phyloP scores from a whole-genome alignment of 2,888 invertebrate species.

The Eurytoma californica region DNA sequence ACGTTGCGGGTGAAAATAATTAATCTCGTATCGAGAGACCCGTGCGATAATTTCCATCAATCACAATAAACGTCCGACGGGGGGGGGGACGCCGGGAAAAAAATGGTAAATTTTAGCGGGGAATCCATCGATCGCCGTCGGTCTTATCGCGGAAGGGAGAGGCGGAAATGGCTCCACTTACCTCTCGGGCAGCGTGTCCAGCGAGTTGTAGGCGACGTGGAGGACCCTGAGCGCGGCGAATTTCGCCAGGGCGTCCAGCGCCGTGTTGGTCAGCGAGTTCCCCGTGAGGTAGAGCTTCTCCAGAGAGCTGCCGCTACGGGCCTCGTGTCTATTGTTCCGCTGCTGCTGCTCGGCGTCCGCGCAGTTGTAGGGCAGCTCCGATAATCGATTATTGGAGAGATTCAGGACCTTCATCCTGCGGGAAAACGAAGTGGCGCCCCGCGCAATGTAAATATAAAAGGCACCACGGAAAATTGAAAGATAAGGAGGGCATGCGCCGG shows the following conservation, averaged over 20 bases:
- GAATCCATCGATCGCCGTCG: no score
- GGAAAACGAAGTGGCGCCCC: conserved; percentile 24
- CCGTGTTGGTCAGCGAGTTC: conserved; percentile 84
- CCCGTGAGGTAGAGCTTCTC: conserved; percentile 85
- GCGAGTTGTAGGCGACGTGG: conserved; percentile 87
- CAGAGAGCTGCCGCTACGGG: conserved; percentile 63
- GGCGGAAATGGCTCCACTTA: conserved; percentile 57
- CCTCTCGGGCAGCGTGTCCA: conserved; percentile 84
- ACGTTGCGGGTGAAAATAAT: no score
- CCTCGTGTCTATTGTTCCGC: conserved; percentile 21
- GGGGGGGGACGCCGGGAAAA: no score
- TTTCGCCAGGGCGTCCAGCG: conserved; percentile 81
- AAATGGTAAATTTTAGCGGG: no score
- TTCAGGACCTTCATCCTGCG: conserved; percentile 82
- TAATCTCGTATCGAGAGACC: no score
- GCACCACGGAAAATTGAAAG: conserved; percentile 22
- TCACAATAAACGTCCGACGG: no score
- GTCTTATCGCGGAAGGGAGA: no score
- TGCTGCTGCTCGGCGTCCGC: conserved; percentile 59
- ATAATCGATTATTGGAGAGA: conserved; percentile 86
- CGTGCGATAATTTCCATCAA: no score
- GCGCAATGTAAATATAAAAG: conserved; percentile 29
- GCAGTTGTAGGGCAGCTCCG: conserved; percentile 81
- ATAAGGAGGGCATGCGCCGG: conserved; percentile 21
- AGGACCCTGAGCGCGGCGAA: conserved; percentile 82